Evolutionary conservation across 2,888 invertebrate genomes (phyloP), one percentile per base, ranked within the genome.

Genomic region (Acrobasis consociella): DNA sequence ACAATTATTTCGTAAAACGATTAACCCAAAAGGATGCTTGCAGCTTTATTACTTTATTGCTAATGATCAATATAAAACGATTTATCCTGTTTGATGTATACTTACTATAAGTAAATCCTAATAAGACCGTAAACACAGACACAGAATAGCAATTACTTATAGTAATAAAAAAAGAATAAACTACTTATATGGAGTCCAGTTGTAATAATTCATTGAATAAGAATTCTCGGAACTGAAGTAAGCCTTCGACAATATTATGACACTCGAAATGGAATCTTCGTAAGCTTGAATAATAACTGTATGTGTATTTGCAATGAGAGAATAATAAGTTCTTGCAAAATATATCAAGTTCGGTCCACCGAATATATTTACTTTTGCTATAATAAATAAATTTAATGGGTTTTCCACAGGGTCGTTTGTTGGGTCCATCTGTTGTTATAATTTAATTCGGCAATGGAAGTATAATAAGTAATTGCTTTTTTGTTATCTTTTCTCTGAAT

Each of bases 51-150:
- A n/a, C 10, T 46, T 46, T 13, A 46, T 46, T 13, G 13, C 13
- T 13, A 46, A n/a, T n/a, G 5, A n/a, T 3, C 13, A 46, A 1
- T n/a, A 46, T 13, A 10, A 46, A 46, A 46, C 46, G n/a, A 13
- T 13, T 46, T n/a, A n/a, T n/a, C 46, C 5, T n/a, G 46, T 46
- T n/a, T 46, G 2, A n/a, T 11, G 7, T 31, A 31, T 31, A 46
- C 46, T 46, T 31, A 46, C 46, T 46, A 13, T 10, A 46, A n/a
- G n/a, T 46, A 46, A 46, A 11, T 5, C 11, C 46, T 46, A 46
- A 46, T 46, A n/a, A 46, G 46, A 46, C n/a, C 46, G 46, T 46
- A 13, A 46, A 46, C 46, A 46, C 42, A 42, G 42, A 42, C 46
- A 46, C 46, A 46, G 13, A 46, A 46, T 13, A 3, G 11, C 46